Base-by-base conservation (phyloP, 2,888 invertebrate genomes). In the Anaspis maculata region DNA sequence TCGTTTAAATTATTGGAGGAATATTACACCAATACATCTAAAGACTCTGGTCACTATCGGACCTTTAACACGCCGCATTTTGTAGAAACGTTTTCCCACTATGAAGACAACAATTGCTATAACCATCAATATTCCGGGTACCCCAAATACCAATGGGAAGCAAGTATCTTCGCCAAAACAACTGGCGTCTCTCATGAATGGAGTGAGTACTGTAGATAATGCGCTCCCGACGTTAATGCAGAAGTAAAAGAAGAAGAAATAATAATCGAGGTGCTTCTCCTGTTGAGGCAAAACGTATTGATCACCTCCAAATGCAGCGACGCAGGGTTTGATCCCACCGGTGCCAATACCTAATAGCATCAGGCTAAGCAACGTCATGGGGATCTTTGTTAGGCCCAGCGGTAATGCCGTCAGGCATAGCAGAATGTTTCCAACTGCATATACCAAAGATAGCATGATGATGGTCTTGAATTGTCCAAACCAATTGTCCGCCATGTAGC, bases 281-380 rank as follows among this genome's bases (percentile, higher is more conserved):
- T 92, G 86, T 42, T 83, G 78, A 0, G 84, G 84, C 26, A 85
- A 50, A 30, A 75, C 70, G 63, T 91, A 90, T 64, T 92, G 94
- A 61, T 95, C 94, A 0, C 91, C 94, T 1, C 94, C 94, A 60
- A 95, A 94, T 0, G 94, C 88, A 0, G 88, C 76, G 0, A 94
- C 91, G 54, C 91, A 92, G 0, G 94, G 91, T 56, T 94, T 95
- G 49, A 94, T 94, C 2, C 92, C 92, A 1, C 92, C 92, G 0
- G 90, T 90, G 0, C 91, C 92, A 10, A 91, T 53, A 0, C 89
- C 90, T 51, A 95, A 87, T 15, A 83, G 61, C 0, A 79, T 47
- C n/a, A 84, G 64, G 1, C 82, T 82, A 9, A 28, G n/a, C 27
- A 27, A 2, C 5, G 2, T 15, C 2, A 9, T 15, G 15, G 9